Base-by-base conservation (phyloP, 2,797 vertebrate genomes). In the Crax fasciolata region DNA sequence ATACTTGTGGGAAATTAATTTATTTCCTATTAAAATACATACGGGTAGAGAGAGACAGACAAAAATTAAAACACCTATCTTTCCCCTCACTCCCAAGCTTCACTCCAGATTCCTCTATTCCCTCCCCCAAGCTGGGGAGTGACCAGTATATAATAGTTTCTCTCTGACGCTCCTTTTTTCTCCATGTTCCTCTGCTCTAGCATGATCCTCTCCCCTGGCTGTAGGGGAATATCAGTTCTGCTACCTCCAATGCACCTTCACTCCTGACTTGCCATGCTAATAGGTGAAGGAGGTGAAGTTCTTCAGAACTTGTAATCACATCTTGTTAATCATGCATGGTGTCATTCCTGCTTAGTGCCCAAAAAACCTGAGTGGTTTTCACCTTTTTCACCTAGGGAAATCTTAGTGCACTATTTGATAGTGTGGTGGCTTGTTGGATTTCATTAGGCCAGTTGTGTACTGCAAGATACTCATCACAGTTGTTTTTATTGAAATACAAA, bases 231-330 rank as follows among this genome's bases (percentile, higher is more conserved):
- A 54, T 5, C n/a, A 17, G 6, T 11, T 68, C 6, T 23, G 62
- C 20, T 3, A 1, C n/a, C 35, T 73, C 17, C 49, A 65, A 2
- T 41, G 48, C 2, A 3, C 27, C 70, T 80, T 21, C 0, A 2
- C 13, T 87, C 20, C 24, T 52, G 38, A 46, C 44, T 72, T 49
- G 28, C 39, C 52, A 18, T 11, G 4, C 48, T 62, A 9, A 32
- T 32, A 75, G 18, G 27, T 79, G 15, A 84, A 77, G 59, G 81
- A 78, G 13, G 18, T 39, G 59, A 11, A 8, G 18, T 16, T 66
- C 44, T 82, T 75, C 10, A 79, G 28, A 61, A 66, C 49, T 48
- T 63, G 6, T 38, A 55, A n/a, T 7, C 15, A 10, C 4, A 3
- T 48, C 16, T 15, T 41, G 28, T 30, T 78, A 39, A 48, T 48